These are phyloP conservation scores for Motacilla tschutschensis DNA, from an alignment of 2,113 vertebrate species.

Conservation along the genomic window DNA sequence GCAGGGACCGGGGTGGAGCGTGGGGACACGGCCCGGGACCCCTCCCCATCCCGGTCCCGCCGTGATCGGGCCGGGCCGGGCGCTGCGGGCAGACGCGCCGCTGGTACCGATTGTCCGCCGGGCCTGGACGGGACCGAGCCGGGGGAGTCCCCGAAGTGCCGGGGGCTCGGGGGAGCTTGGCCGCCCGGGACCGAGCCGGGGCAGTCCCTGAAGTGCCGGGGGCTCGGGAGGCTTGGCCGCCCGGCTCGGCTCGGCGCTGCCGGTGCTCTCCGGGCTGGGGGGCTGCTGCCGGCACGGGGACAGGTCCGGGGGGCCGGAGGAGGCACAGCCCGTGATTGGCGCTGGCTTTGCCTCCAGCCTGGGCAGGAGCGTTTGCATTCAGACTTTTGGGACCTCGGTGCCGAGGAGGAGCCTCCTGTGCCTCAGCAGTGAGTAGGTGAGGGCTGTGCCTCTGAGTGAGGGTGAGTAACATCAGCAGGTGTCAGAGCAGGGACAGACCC, in stretches of 20 bases:
- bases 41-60: neutral
- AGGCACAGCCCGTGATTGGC: accelerated
- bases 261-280: neutral
- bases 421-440: neutral
- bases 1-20: neutral
- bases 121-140: neutral
- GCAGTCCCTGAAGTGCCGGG: neutral
- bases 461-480: neutral
- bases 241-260: neutral
- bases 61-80: neutral
- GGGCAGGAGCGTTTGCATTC: neutral
- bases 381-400: accelerated
- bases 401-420: neutral
- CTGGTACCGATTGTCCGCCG: neutral
- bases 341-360: neutral
- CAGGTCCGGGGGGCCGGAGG: neutral
- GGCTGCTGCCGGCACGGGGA: neutral
- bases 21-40: too few relatives aligned
- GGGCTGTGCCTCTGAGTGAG: neutral
- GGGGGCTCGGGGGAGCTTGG: neutral
- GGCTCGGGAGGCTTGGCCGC: neutral
- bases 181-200: neutral
- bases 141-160: neutral
- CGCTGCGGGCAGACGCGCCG: neutral
- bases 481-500: accelerated